Conservation (phyloP, 2,113 vertebrate genomes). For the Cyprinodon brontotheroides region DNA sequence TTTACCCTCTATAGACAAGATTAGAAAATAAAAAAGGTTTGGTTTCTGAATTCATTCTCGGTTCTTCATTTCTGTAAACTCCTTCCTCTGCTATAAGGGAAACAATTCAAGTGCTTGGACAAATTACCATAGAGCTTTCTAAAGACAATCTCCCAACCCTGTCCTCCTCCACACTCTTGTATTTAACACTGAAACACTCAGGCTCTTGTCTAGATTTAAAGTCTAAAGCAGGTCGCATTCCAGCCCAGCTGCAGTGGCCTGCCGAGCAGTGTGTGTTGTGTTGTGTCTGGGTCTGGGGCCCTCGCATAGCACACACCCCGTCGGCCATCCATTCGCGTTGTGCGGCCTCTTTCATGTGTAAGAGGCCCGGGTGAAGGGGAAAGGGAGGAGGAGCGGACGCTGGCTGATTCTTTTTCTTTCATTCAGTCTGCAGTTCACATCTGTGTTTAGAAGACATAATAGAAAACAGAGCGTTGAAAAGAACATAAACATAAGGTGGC, state of each 20-base stretch:
- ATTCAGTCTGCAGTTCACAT: slow-evolving; percentile 52
- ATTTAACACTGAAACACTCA: slow-evolving; percentile 40
- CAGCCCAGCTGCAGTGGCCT: slow-evolving; percentile 79
- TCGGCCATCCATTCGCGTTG: slow-evolving; percentile 66
- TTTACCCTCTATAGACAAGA: slow-evolving; percentile 31
- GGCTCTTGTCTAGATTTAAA: slow-evolving; percentile 64
- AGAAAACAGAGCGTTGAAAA: slow-evolving; percentile 28
- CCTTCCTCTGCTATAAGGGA: neutral
- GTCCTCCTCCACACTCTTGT: slow-evolving; percentile 47
- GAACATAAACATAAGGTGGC: slow-evolving; percentile 3
- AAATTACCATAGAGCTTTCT: slow-evolving; percentile 25
- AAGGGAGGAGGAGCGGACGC: slow-evolving; percentile 49
- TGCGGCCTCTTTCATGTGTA: slow-evolving; percentile 78
- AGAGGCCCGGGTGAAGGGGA: slow-evolving; percentile 70
- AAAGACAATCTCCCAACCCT: slow-evolving; percentile 45
- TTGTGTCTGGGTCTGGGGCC: slow-evolving; percentile 84
- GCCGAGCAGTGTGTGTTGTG: slow-evolving; percentile 79
- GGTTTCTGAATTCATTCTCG: slow-evolving; percentile 40
- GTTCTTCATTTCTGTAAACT: slow-evolving; percentile 4
- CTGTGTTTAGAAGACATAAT: slow-evolving; percentile 52
- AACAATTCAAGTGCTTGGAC: slow-evolving; percentile 7
- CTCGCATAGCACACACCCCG: slow-evolving; percentile 75
- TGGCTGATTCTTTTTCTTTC: slow-evolving; percentile 43
- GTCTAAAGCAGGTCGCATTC: slow-evolving; percentile 83
- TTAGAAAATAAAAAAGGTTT: slow-evolving; percentile 60